phyloP scores from a whole-genome alignment of 1,140 invertebrate species.

The Neodiprion fabricii region DNA sequence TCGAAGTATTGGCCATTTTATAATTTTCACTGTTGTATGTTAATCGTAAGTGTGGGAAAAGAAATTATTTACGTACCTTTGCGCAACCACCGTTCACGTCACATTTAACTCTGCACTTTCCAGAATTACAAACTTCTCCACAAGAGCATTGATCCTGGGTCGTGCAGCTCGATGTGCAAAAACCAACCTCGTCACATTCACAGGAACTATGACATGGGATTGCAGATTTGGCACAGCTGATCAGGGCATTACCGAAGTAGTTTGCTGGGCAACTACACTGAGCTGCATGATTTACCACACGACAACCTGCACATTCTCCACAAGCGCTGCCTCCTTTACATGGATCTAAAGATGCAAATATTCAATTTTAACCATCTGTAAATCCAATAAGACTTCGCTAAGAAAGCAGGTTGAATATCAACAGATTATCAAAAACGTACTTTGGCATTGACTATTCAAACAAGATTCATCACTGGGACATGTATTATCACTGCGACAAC shows the following conservation, averaged over 20 bases:
- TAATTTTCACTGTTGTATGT: neutral
- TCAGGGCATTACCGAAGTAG: constrained; percentile 81
- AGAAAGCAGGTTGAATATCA: constrained; percentile 14
- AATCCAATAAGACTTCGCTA: constrained; percentile 11
- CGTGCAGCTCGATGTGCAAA: constrained; percentile 75
- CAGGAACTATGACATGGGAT: constrained; percentile 72
- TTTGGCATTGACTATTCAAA: constrained; percentile 81
- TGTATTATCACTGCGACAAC: constrained; percentile 82
- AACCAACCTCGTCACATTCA: constrained; percentile 79
- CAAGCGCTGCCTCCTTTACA: constrained; percentile 73
- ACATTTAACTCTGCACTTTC: constrained; percentile 71
- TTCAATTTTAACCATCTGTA: neutral
- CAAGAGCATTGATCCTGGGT: constrained; percentile 75
- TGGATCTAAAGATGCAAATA: constrained; percentile 68
- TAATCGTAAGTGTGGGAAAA: neutral
- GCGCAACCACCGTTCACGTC: constrained; percentile 58
- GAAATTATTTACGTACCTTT: constrained; percentile 44
- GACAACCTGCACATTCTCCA: constrained; percentile 83
- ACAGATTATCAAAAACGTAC: constrained; percentile 53
- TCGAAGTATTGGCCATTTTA: constrained; percentile 11
- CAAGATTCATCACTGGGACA: constrained; percentile 79
- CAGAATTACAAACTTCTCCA: constrained; percentile 71
- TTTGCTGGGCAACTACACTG: constrained; percentile 84
- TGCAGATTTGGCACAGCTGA: constrained; percentile 72
- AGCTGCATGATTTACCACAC: constrained; percentile 81